Evolutionary conservation across 2,888 invertebrate genomes (phyloP).

Genomic region (Pegoplata infirma): DNA sequence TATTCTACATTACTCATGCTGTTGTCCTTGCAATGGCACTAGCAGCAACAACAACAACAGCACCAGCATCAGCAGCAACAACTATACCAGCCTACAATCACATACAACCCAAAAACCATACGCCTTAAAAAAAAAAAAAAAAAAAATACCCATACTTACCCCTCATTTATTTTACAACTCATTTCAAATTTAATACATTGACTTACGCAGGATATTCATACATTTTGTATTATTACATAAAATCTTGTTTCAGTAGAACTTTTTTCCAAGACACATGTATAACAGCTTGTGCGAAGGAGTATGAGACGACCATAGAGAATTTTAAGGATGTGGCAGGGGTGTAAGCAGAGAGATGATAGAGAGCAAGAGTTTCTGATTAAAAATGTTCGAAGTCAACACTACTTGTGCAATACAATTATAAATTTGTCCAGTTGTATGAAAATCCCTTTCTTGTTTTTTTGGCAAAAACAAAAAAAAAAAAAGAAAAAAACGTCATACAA

Average conservation of each 20-base stretch:
- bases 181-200: slow-evolving; percentile 62
- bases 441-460: slow-evolving; percentile 65
- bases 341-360: slow-evolving; percentile 36
- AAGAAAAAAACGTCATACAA: slow-evolving; percentile 62
- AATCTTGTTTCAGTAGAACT: slow-evolving; percentile 60
- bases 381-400: slow-evolving; percentile 61
- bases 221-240: slow-evolving; percentile 61
- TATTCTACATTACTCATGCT: slow-evolving; percentile 52
- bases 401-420: slow-evolving; percentile 71
- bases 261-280: slow-evolving; percentile 49
- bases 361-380: slow-evolving; percentile 60
- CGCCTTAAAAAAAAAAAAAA: slow-evolving; percentile 21
- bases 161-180: slow-evolving; percentile 52
- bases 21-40: slow-evolving; percentile 30
- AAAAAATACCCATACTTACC: slow-evolving; percentile 15
- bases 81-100: slow-evolving; percentile 32
- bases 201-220: slow-evolving; percentile 64
- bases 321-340: slow-evolving; percentile 23
- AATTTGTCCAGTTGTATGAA: slow-evolving; percentile 69
- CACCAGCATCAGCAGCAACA: neutral
- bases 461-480: no score
- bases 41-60: slow-evolving; percentile 5
- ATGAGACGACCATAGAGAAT: no score
- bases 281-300: slow-evolving; percentile 66
- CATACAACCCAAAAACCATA: slow-evolving; percentile 12